phyloP scores from a whole-genome alignment of 2,797 vertebrate species.

The Xiphophorus birchmanni region DNA sequence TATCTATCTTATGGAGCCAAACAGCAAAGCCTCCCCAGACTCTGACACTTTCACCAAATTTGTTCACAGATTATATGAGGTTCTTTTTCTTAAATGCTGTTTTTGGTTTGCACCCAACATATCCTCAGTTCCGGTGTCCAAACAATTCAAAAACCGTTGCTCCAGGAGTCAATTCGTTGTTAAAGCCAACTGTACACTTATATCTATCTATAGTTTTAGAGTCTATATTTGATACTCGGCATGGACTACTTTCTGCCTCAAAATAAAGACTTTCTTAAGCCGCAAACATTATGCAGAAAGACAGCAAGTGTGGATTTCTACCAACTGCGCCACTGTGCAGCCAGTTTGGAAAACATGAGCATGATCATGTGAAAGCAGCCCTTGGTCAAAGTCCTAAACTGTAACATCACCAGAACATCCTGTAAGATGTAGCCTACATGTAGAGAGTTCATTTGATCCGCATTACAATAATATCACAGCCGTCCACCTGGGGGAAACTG shows the following conservation, averaged over 20 bases:
- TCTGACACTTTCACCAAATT: background rate
- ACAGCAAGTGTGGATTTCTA: too few relatives aligned
- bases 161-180: background rate
- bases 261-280: too few relatives aligned
- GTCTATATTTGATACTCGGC: too few relatives aligned
- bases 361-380: background rate
- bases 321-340: too few relatives aligned
- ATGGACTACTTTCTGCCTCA: too few relatives aligned
- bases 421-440: conserved; percentile 7
- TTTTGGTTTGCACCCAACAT: too few relatives aligned
- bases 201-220: background rate
- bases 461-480: conserved; percentile 39
- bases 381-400: background rate
- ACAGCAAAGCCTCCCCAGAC: background rate
- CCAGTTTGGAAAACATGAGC: background rate
- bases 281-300: background rate
- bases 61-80: background rate
- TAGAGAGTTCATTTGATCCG: conserved; percentile 21
- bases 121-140: background rate
- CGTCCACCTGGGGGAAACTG: conserved; percentile 63
- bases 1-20: background rate
- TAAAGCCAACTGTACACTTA: background rate
- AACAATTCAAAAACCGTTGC: background rate
- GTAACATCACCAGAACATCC: background rate
- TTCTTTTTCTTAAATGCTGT: background rate